Conservation (phyloP, 2,888 invertebrate genomes). For the Harmothoe impar region DNA sequence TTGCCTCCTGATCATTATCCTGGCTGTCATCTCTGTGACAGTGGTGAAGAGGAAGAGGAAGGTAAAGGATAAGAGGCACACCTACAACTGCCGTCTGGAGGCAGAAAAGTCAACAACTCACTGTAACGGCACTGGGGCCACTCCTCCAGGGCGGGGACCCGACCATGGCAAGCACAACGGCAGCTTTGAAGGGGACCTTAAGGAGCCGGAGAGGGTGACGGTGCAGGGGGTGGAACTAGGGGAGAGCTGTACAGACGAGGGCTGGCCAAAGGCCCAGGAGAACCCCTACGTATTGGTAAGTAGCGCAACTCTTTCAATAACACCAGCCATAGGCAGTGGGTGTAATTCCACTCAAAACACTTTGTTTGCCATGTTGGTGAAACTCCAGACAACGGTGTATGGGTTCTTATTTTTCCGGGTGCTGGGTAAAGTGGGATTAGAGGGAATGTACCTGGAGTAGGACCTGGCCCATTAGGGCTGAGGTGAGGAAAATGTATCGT, state of each 20-base stretch:
- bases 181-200: slow-evolving; percentile 52
- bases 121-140: background rate
- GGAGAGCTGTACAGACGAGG: slow-evolving; percentile 49
- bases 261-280: slow-evolving; percentile 33
- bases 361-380: slow-evolving; percentile 26
- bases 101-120: slow-evolving; percentile 37
- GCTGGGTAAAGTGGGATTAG: background rate
- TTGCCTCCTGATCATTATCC: slow-evolving; percentile 33
- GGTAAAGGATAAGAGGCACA: slow-evolving; percentile 4
- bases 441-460: background rate
- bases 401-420: background rate
- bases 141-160: background rate
- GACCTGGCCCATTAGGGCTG: background rate
- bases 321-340: background rate
- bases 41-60: slow-evolving; percentile 46
- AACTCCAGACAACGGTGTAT: background rate
- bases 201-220: slow-evolving; percentile 54
- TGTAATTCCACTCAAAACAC: slow-evolving; percentile 35
- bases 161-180: slow-evolving; percentile 33
- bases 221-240: slow-evolving; percentile 54
- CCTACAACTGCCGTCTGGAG: slow-evolving; percentile 62
- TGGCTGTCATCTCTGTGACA: slow-evolving; percentile 19
- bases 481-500: slow-evolving; percentile 6
- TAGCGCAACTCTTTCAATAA: background rate
- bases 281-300: slow-evolving; percentile 52